Evolutionary conservation across 2,888 invertebrate species (phyloP), one percentile per base, ranked within the genome.

Genomic region (Chrysomela aeneicollis): DNA sequence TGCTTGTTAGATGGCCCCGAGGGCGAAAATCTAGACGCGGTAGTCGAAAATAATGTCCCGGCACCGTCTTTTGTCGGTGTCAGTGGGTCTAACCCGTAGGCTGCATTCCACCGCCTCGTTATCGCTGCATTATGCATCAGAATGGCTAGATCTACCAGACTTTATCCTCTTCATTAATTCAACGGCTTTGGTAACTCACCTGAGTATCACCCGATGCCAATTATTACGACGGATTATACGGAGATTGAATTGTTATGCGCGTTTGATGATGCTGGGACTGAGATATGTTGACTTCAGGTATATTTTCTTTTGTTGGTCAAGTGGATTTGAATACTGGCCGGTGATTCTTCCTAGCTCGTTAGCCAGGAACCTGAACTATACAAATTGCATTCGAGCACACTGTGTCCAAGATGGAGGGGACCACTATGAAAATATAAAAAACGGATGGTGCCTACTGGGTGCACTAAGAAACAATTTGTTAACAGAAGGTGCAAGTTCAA

Each of bases 51-150:
- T 42, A 42, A 15, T 42, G 42, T 42, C 42, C 42, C 15, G n/a
- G 26, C 26, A 42, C 12, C 42, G 18, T 17, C 46, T 30, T 59
- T 59, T 62, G 59, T 62, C 59, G 66, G 66, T 59, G 59, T 59
- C 54, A 55, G 63, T 46, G 51, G 67, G 60, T 59, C 63, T 66
- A 68, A 69, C 50, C 50, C 58, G 30, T 51, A 66, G 60, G 61
- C 59, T 66, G 69, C 71, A 72, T 73, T 73, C 73, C 71, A 60
- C 59, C 22, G 59, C 50, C 64, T 72, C 68, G 73, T 73, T 73
- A 73, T 71, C 73, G 71, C 67, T 67, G 66, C 64, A 70, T 73
- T 72, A 70, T 73, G 70, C 67, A 68, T 63, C 63, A 58, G 66
- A 68, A 68, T 61, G 65, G 70, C 54, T 58, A 50, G 60, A n/a